Base-by-base conservation (phyloP, 2,113 vertebrate genomes). In the Laticauda colubrina region DNA sequence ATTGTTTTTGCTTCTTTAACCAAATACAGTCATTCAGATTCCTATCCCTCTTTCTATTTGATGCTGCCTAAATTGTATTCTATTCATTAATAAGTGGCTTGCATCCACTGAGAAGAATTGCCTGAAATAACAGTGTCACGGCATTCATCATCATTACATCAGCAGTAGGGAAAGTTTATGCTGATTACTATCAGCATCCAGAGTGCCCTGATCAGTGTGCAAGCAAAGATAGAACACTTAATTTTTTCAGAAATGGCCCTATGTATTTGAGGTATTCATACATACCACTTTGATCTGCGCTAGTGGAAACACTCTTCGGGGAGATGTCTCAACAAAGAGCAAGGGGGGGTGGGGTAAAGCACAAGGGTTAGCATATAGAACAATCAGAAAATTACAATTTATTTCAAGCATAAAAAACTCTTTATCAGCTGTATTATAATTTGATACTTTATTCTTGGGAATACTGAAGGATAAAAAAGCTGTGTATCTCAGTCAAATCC, bases 141-240 rank as follows among this genome's bases (percentile, higher is more conserved):
- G 98, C 98, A 98, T 98, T 98, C 98, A 98, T 98, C 98, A 98
- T 98, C 98, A 98, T 98, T 98, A 98, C 98, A 98, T 98, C 98
- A 98, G 98, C 98, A 97, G 98, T 97, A 97, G 98, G 98, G 97
- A 98, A 98, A 93, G 98, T 98, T 98, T 98, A 97, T 97, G 98
- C 98, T 98, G 98, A 98, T 97, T 97, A 98, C 98, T 98, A 98
- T 98, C 98, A 98, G 97, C 97, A 93, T 94, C 96, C 94, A 95
- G 95, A 96, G 97, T 96, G 95, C 96, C 96, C 96, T 96, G 96
- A 96, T 97, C 97, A 96, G 96, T 39, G 91, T 97, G 97, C 97
- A 96, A 97, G 97, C 97, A 97, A 95, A 98, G 97, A 95, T 88
- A 96, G 97, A 95, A 91, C 89, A 92, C 95, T 96, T 97, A 96